A percentile compares a stretch with the other conserved stretches of the same genome.
Conservation (phyloP, 2,113 vertebrate species). For the Lagopus leucura region DNA sequence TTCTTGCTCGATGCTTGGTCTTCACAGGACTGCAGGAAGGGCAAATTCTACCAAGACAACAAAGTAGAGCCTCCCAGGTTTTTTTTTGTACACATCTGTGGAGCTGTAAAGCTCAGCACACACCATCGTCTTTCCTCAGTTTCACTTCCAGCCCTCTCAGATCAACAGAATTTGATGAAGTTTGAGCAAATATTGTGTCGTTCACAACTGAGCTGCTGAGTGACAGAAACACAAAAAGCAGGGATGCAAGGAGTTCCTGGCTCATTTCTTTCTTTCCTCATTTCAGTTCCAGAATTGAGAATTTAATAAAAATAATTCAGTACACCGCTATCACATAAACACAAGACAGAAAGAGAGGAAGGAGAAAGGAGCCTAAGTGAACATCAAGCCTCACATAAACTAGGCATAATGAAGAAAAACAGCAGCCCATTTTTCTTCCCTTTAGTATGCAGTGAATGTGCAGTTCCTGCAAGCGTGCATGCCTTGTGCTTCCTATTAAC, state of each 20-base stretch:
- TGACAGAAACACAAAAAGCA: background rate
- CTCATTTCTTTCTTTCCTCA: background rate
- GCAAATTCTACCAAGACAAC: background rate
- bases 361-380: background rate
- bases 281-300: background rate
- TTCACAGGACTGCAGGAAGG: background rate
- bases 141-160: background rate
- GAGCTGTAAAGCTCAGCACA: background rate
- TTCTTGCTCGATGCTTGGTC: background rate
- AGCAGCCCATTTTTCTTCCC: slow-evolving; percentile 57
- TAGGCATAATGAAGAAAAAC: slow-evolving; percentile 42
- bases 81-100: background rate
- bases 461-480: background rate
- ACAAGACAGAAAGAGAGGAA: background rate
- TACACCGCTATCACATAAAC: background rate
- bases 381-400: background rate
- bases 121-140: background rate
- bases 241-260: background rate
- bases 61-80: background rate
- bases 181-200: background rate
- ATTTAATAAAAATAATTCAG: slow-evolving; percentile 20
- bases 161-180: background rate
- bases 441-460: background rate
- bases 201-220: background rate
- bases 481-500: slow-evolving; percentile 28